phyloP scores from a whole-genome alignment of 2,888 invertebrate genomes.

The Brassicogethes aeneus region DNA sequence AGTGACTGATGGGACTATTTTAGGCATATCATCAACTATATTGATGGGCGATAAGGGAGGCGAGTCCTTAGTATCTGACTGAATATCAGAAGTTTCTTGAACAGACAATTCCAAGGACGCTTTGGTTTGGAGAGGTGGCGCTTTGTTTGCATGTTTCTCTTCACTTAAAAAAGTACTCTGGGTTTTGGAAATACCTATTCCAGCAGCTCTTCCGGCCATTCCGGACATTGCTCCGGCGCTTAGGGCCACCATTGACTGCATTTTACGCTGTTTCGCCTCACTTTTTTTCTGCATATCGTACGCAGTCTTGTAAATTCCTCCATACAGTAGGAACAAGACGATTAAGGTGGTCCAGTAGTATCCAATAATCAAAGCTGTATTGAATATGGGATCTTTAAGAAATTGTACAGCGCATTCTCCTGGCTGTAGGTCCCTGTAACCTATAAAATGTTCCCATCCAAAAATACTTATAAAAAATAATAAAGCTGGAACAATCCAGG shows the following conservation, averaged over 20 bases:
- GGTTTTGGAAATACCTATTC: slow-evolving; percentile 74
- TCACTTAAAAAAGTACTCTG: slow-evolving; percentile 59
- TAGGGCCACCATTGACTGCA: slow-evolving; percentile 89
- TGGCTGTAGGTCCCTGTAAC: slow-evolving; percentile 76
- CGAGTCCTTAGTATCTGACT: slow-evolving; percentile 8
- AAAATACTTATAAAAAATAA: slow-evolving; percentile 97
- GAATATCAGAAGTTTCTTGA: slow-evolving; percentile 23
- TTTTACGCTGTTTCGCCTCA: slow-evolving; percentile 90
- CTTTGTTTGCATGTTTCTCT: slow-evolving; percentile 52
- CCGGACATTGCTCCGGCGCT: slow-evolving; percentile 86
- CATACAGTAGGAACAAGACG: slow-evolving; percentile 91
- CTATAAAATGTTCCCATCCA: slow-evolving; percentile 98
- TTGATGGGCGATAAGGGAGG: background rate
- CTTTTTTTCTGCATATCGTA: slow-evolving; percentile 96
- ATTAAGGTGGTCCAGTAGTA: slow-evolving; percentile 97
- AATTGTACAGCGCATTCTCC: slow-evolving; percentile 95
- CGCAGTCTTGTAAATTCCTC: slow-evolving; percentile 95
- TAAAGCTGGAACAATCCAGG: slow-evolving; percentile 94
- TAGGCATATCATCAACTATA: background rate
- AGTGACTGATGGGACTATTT: background rate
- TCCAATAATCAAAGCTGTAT: slow-evolving; percentile 91
- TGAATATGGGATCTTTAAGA: slow-evolving; percentile 93
- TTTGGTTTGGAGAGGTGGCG: slow-evolving; percentile 21
- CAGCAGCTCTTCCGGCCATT: slow-evolving; percentile 81
- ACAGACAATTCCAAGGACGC: background rate